These are phyloP conservation scores for Pyrocoelia pectoralis DNA, from an alignment of 2,888 invertebrate genomes.

Conservation along the genomic window DNA sequence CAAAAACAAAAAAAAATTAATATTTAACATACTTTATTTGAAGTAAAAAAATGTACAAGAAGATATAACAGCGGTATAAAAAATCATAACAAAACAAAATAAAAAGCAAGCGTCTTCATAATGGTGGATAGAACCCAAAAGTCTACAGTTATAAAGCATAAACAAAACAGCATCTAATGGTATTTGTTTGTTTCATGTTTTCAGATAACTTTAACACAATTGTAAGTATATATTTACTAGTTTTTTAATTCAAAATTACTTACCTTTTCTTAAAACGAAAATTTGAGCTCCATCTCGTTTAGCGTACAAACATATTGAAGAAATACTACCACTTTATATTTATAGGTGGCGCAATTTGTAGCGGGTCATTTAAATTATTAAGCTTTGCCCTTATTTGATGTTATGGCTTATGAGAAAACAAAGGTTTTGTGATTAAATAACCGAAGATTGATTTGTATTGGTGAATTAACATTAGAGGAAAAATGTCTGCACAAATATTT, in stretches of 20 bases:
- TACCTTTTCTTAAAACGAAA: conserved; percentile 57
- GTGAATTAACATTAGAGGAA: no score
- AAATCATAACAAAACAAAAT: conserved; percentile 22
- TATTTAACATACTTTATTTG: not conserved
- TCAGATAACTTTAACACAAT: conserved; percentile 1
- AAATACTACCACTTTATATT: conserved; percentile 44
- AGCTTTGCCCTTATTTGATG: not conserved
- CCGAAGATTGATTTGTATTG: not conserved
- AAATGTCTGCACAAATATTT: no score
- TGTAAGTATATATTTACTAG: conserved; percentile 6
- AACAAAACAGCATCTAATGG: conserved; percentile 2
- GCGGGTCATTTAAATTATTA: conserved; percentile 23
- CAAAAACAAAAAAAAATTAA: not conserved
- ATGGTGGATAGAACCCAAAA: conserved; percentile 19
- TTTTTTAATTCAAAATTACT: conserved; percentile 57
- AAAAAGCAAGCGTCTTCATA: conserved; percentile 26
- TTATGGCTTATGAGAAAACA: no score
- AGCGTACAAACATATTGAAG: conserved; percentile 56
- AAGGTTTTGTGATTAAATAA: not conserved
- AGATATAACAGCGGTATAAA: not conserved
- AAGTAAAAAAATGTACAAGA: conserved; percentile 1
- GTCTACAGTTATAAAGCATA: not conserved
- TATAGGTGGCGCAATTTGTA: conserved; percentile 42
- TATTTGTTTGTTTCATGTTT: conserved; percentile 8
- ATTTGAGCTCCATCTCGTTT: conserved; percentile 60